Conservation (phyloP, 1,140 invertebrate genomes). For the Pentalonia nigronervosa region DNA sequence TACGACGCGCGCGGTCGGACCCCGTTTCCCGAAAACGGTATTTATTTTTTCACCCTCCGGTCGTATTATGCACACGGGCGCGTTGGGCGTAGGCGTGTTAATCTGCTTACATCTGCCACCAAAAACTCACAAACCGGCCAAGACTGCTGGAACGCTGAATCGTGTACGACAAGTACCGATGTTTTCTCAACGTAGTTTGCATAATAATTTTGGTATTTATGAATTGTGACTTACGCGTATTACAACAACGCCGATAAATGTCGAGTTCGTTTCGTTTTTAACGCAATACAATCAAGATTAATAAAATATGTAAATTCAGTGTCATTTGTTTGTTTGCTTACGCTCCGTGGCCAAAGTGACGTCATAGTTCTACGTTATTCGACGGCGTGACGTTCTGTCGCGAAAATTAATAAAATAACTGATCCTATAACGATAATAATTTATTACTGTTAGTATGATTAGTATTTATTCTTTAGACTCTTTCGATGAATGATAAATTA, state of each 20-base stretch:
- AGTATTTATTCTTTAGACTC: background rate
- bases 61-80: no score
- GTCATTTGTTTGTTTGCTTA: background rate
- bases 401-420: background rate
- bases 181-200: no score
- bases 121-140: no score
- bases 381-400: background rate
- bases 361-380: background rate
- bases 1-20: no score
- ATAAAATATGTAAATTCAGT: background rate
- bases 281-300: background rate
- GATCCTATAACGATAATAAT: background rate
- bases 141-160: no score
- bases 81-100: background rate
- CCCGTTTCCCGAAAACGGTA: background rate
- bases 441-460: background rate
- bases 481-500: background rate
- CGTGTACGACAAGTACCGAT: no score
- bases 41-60: background rate
- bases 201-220: no score
- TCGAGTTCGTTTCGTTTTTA: background rate
- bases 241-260: background rate
- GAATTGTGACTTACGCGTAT: no score
- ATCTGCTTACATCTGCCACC: background rate
- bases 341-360: background rate